A percentile compares a stretch with the other conserved stretches of the same genome.
Evolutionary conservation across 1,140 invertebrate genomes (phyloP).

Genomic region (Hylaeus anthracinus): DNA sequence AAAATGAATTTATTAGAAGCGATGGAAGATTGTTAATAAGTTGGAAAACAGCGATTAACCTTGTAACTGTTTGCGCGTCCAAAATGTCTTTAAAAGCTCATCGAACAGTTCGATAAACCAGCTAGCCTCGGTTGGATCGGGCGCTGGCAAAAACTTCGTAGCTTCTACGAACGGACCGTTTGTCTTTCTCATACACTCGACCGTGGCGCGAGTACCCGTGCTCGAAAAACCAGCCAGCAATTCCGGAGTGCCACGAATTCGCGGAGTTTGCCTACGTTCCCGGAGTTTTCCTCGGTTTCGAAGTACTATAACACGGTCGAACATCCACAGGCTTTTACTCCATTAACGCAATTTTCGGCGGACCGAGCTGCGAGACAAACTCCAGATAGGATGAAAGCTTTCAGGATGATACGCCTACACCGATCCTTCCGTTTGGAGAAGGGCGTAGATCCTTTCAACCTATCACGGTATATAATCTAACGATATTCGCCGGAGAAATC

Average conservation of each 20-base stretch:
- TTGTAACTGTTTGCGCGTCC: too few species aligned
- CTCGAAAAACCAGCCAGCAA: neutral
- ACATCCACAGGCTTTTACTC: neutral
- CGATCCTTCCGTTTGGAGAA: neutral
- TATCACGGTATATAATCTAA: too few species aligned
- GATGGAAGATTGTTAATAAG: too few species aligned
- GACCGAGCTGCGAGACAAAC: neutral
- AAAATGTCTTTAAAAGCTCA: too few species aligned
- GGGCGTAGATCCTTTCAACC: too few species aligned
- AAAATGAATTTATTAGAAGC: too few species aligned
- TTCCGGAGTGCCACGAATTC: neutral
- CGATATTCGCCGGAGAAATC: neutral
- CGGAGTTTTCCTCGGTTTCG: neutral
- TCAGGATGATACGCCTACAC: neutral
- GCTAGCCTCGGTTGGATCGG: too few species aligned
- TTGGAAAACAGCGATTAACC: too few species aligned
- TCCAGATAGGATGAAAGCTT: neutral
- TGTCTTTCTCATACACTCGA: neutral
- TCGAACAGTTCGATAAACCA: too few species aligned
- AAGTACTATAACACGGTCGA: neutral
- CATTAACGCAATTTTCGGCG: conserved; percentile 23
- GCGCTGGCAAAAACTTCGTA: neutral
- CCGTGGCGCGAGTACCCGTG: neutral
- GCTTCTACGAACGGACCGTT: neutral
- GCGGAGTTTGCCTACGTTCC: neutral